These are phyloP conservation scores for Pomacea canaliculata DNA, from an alignment of 2,888 invertebrate genomes.

Conservation along the genomic window DNA sequence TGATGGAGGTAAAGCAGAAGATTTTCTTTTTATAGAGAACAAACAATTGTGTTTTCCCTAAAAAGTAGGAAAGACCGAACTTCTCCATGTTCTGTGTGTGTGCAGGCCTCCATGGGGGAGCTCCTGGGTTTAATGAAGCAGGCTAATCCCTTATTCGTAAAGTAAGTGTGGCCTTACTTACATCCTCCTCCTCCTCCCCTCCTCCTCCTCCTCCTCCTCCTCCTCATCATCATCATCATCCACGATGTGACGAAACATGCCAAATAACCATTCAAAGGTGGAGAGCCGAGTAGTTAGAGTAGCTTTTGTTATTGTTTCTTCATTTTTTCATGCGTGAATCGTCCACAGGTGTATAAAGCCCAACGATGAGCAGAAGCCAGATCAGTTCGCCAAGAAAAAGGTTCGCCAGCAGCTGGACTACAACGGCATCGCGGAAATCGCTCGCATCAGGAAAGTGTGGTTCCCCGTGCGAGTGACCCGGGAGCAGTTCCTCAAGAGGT, in stretches of 20 bases:
- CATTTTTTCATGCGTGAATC: background rate
- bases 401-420: constrained; percentile 61
- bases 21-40: too few species aligned
- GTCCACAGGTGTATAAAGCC: constrained; percentile 61
- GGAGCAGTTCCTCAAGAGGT: constrained; percentile 50
- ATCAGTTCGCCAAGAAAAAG: constrained; percentile 44
- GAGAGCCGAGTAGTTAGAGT: too few species aligned
- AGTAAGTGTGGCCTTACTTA: constrained; percentile 34
- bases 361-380: constrained; percentile 43
- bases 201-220: too few species aligned
- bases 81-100: background rate
- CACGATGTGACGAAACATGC: too few species aligned
- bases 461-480: constrained; percentile 50
- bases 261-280: too few species aligned
- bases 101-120: constrained; percentile 47
- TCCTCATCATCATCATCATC: too few species aligned
- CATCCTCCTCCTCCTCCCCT: background rate
- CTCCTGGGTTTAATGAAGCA: constrained; percentile 43
- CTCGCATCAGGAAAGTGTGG: constrained; percentile 62
- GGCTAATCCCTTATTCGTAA: constrained; percentile 49
- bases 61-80: too few species aligned
- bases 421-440: constrained; percentile 66
- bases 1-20: too few species aligned
- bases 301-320: too few species aligned
- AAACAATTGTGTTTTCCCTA: too few species aligned